phyloP scores from a whole-genome alignment of 2,888 invertebrate genomes.

The Tridacna gigas region DNA sequence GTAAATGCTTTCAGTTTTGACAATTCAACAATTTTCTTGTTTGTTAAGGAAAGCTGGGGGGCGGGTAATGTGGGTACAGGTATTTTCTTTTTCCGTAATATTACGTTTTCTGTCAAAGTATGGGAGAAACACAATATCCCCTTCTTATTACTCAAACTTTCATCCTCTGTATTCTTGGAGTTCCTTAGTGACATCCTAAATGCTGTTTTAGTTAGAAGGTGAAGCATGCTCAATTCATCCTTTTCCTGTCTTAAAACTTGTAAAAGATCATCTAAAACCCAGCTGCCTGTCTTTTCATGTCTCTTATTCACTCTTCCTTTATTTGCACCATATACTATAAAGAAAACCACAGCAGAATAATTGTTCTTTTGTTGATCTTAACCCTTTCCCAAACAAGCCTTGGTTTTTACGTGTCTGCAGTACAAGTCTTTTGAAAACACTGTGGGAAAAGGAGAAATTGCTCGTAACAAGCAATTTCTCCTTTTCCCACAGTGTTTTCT shows the following conservation, averaged over 20 bases:
- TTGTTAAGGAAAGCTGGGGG: neutral
- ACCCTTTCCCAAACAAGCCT: too few species aligned
- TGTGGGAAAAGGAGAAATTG: too few species aligned
- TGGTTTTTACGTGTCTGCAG: too few species aligned
- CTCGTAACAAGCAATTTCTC: too few species aligned
- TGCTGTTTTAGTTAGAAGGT: constrained; percentile 6
- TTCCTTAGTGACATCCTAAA: neutral
- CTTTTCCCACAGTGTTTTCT: too few species aligned
- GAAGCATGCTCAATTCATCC: neutral
- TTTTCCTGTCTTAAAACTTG: neutral
- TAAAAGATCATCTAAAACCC: neutral
- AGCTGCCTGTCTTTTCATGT: neutral
- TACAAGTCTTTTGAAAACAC: too few species aligned
- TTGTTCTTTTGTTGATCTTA: too few species aligned
- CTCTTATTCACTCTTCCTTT: neutral
- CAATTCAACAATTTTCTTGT: too few species aligned
- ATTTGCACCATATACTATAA: constrained; percentile 5
- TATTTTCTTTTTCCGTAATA: neutral
- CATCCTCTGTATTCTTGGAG: neutral
- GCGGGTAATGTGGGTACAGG: neutral
- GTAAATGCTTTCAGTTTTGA: too few species aligned
- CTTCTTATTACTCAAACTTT: neutral
- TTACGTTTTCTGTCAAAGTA: neutral
- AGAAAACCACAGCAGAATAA: neutral
- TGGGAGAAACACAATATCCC: constrained; percentile 11